These are phyloP conservation scores for Nanorana parkeri DNA, from an alignment of 2,113 vertebrate genomes.

Conservation along the genomic window DNA sequence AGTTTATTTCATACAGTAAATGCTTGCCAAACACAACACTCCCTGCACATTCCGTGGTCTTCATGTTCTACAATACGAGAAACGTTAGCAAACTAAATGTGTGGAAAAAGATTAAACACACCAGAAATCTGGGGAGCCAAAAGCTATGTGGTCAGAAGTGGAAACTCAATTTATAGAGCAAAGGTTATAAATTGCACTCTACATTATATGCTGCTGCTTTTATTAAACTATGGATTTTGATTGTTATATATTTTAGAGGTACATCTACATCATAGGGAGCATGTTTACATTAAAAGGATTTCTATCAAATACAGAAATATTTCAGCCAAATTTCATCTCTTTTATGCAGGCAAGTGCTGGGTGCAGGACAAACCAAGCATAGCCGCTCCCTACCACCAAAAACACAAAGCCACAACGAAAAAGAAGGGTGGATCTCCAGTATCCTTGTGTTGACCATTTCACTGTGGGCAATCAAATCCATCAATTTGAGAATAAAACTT, in stretches of 20 bases:
- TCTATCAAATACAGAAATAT: no score
- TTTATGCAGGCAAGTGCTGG: no score
- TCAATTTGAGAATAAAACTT: no score
- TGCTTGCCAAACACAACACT: conserved; percentile 51
- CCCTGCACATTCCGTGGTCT: conserved; percentile 35
- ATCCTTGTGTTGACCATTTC: no score
- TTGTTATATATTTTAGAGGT: not conserved
- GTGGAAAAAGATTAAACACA: conserved; percentile 26
- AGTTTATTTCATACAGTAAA: conserved; percentile 21
- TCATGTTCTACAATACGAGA: conserved; percentile 26
- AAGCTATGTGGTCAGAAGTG: conserved; percentile 16
- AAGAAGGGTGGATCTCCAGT: no score
- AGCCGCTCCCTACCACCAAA: no score
- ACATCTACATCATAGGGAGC: not conserved
- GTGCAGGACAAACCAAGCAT: no score
- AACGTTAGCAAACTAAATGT: conserved; percentile 19
- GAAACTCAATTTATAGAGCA: not conserved
- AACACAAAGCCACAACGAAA: no score
- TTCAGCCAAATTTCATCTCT: no score
- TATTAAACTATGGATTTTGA: no score
- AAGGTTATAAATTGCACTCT: conserved; percentile 5
- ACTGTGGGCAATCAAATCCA: no score
- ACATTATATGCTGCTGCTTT: not conserved
- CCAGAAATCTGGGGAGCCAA: not conserved
- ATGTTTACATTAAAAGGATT: no score